Evolutionary conservation across 2,888 invertebrate genomes (phyloP).

Genomic region (Melieria picta): DNA sequence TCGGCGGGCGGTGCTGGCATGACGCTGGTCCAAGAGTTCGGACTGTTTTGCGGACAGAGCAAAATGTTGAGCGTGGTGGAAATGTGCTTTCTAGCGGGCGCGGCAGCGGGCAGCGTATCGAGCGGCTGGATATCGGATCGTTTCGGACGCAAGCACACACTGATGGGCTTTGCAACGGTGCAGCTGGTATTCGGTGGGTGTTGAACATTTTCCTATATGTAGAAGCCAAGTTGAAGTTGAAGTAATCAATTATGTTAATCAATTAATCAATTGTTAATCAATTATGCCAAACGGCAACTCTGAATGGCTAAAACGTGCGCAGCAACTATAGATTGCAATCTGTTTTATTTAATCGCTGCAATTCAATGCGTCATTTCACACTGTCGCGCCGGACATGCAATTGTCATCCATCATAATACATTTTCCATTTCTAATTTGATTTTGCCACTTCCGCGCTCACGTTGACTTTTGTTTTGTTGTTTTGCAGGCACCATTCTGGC

Average conservation of each 20-base stretch:
- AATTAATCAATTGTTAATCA: no score
- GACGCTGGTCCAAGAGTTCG: slow-evolving; percentile 72
- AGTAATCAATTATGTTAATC: no score
- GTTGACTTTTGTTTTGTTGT: background rate
- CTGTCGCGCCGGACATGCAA: background rate
- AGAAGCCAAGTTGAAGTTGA: background rate
- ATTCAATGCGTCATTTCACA: background rate
- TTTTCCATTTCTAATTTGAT: background rate
- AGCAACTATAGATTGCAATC: no score
- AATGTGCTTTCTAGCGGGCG: slow-evolving; percentile 74
- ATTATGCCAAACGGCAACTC: no score
- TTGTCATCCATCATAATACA: background rate
- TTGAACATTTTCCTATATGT: background rate
- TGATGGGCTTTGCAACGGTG: slow-evolving; percentile 70
- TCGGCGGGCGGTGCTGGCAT: slow-evolving; percentile 56
- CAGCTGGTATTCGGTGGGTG: slow-evolving; percentile 69
- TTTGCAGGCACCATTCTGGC: slow-evolving; percentile 67
- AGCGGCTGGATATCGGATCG: slow-evolving; percentile 74
- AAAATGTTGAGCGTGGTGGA: slow-evolving; percentile 71
- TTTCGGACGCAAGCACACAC: slow-evolving; percentile 73
- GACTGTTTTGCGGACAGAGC: slow-evolving; percentile 70
- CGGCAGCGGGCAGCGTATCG: slow-evolving; percentile 73
- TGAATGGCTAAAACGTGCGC: no score
- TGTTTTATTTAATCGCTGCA: no score
- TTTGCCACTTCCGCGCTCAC: background rate